These are phyloP conservation scores for Apteryx mantelli DNA, from an alignment of 2,113 vertebrate genomes.

Conservation along the genomic window DNA sequence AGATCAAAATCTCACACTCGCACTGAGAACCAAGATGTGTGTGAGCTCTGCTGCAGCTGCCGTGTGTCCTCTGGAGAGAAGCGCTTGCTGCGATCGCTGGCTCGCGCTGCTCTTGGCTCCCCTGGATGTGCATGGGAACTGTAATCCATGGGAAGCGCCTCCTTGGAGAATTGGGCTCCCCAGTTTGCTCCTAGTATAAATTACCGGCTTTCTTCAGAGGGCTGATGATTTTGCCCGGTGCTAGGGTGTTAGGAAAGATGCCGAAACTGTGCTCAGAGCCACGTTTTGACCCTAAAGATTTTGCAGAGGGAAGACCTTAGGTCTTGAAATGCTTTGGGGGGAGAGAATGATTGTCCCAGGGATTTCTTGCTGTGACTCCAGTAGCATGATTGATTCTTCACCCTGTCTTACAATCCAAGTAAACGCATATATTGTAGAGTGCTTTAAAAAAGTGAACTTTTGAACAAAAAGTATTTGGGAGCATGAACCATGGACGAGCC, in stretches of 20 bases:
- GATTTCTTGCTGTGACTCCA: not conserved
- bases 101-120: not conserved
- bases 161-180: not conserved
- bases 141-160: not conserved
- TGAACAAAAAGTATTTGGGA: not conserved
- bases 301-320: too few relatives aligned
- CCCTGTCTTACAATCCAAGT: not conserved
- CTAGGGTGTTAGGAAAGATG: not conserved
- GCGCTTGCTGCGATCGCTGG: fast-evolving
- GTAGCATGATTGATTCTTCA: not conserved
- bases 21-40: fast-evolving
- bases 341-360: too few relatives aligned
- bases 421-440: not conserved
- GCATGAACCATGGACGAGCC: not conserved
- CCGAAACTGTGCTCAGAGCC: not conserved
- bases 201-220: too few relatives aligned
- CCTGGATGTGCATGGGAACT: not conserved
- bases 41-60: not conserved
- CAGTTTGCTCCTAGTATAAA: not conserved
- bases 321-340: not conserved
- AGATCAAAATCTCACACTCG: not conserved
- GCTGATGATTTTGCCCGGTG: not conserved
- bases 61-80: not conserved
- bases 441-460: not conserved
- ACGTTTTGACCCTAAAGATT: not conserved